These are phyloP conservation scores for Alectoris magna DNA, from an alignment of 2,797 vertebrate species.

Conservation along the genomic window DNA sequence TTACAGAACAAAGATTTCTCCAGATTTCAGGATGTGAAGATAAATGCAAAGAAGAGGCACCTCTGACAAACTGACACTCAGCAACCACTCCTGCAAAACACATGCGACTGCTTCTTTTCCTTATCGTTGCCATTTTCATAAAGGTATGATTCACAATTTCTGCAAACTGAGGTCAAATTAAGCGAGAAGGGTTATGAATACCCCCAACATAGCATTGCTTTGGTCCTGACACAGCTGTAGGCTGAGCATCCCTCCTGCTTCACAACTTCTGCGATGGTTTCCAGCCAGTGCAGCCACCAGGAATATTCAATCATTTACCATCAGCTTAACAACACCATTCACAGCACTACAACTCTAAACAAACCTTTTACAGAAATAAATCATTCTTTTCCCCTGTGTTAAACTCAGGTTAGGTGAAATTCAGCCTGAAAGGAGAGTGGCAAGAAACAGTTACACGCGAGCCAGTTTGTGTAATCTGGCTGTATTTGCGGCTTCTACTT, in stretches of 20 bases:
- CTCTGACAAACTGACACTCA: conserved; percentile 65
- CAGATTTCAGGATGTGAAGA: conserved; percentile 54
- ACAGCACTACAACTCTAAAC: conserved; percentile 5
- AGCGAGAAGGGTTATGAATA: conserved; percentile 69
- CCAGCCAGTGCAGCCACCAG: conserved; percentile 52
- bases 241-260: conserved; percentile 17
- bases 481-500: conserved; percentile 66
- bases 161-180: conserved; percentile 69
- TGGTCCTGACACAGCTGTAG: not conserved
- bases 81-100: conserved; percentile 67
- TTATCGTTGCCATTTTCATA: conserved; percentile 58
- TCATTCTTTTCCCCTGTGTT: not conserved
- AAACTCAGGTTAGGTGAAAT: conserved; percentile 2
- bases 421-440: not conserved
- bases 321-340: conserved; percentile 45
- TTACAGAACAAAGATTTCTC: conserved; percentile 57
- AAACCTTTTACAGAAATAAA: not conserved
- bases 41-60: not conserved
- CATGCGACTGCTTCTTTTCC: not conserved
- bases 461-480: conserved; percentile 46
- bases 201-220: conserved; percentile 54
- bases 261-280: conserved; percentile 55
- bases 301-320: conserved; percentile 66
- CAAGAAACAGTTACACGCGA: conserved; percentile 52
- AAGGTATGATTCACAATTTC: conserved; percentile 75